Evolutionary conservation across 2,888 invertebrate genomes (phyloP).

Genomic region (Cylindroiulus punctatus): DNA sequence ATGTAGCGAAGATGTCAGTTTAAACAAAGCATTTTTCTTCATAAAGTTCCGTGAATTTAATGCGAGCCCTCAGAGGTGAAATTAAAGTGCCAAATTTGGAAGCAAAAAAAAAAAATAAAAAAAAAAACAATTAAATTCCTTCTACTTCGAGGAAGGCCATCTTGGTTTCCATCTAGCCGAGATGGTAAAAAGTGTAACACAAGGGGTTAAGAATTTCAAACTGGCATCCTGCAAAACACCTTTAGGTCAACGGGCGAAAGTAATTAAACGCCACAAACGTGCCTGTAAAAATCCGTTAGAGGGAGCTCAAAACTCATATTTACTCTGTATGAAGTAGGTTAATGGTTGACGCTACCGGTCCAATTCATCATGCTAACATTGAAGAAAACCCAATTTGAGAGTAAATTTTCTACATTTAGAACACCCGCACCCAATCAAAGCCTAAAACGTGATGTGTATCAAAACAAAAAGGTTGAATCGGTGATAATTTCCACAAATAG

Average conservation of each 20-base stretch:
- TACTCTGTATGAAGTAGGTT: neutral
- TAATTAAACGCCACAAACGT: neutral
- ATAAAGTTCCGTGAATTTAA: neutral
- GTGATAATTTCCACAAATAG: neutral
- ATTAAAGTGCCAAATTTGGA: neutral
- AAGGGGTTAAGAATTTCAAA: neutral
- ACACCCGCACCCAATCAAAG: neutral
- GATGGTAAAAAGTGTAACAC: constrained; percentile 6
- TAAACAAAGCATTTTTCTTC: neutral
- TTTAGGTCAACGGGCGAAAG: neutral
- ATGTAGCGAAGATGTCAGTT: neutral
- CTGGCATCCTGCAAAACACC: constrained; percentile 5
- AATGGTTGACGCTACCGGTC: constrained; percentile 9
- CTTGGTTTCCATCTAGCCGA: neutral
- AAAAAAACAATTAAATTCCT: neutral
- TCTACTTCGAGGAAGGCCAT: constrained; percentile 21
- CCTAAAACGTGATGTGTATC: neutral
- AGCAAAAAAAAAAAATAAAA: too few relatives aligned
- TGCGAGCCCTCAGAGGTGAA: neutral
- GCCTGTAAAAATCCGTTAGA: neutral
- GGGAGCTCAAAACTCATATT: neutral
- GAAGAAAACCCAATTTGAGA: neutral
- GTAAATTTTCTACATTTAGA: neutral
- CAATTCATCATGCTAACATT: neutral
- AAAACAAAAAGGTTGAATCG: neutral